phyloP scores from a whole-genome alignment of 2,888 invertebrate genomes.

The Eristalinus aeneus region DNA sequence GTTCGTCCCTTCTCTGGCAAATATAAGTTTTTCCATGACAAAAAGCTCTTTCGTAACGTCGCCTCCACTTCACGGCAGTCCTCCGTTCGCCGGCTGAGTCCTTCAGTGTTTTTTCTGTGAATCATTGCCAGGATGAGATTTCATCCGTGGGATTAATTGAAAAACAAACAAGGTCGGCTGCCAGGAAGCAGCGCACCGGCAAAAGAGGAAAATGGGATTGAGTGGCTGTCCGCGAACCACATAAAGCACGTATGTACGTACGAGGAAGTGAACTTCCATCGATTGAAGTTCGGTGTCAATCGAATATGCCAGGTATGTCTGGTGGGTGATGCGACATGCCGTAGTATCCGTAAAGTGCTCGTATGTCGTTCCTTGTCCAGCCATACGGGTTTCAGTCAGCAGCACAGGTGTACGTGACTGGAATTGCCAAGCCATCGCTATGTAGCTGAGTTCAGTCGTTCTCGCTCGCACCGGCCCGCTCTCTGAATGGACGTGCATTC shows the following conservation, averaged over 20 bases:
- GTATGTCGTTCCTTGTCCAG: background rate
- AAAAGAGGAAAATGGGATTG: background rate
- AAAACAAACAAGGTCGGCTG: slow-evolving; percentile 26
- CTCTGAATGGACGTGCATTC: slow-evolving; percentile 12
- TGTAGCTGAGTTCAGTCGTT: background rate
- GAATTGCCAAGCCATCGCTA: slow-evolving; percentile 20
- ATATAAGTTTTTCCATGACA: slow-evolving; percentile 44
- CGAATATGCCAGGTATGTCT: slow-evolving; percentile 64
- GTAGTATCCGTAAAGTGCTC: slow-evolving; percentile 6
- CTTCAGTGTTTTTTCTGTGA: background rate
- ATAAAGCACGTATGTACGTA: slow-evolving; percentile 1
- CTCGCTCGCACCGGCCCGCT: background rate
- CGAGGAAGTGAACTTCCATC: slow-evolving; percentile 69
- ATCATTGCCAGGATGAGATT: slow-evolving; percentile 38
- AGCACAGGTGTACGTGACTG: slow-evolving; percentile 59
- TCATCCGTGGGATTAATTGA: slow-evolving; percentile 37
- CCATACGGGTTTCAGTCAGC: background rate
- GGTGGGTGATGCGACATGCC: slow-evolving; percentile 51
- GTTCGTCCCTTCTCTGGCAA: slow-evolving; percentile 9
- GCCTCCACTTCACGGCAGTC: background rate
- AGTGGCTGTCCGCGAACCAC: slow-evolving; percentile 2
- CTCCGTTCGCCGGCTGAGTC: background rate
- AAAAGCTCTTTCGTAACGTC: slow-evolving; percentile 42
- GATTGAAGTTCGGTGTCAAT: slow-evolving; percentile 64
- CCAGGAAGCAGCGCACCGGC: background rate